Evolutionary conservation across 1,140 invertebrate genomes (phyloP), one percentile per base, ranked within the genome.

Genomic region (Theocolax elegans): DNA sequence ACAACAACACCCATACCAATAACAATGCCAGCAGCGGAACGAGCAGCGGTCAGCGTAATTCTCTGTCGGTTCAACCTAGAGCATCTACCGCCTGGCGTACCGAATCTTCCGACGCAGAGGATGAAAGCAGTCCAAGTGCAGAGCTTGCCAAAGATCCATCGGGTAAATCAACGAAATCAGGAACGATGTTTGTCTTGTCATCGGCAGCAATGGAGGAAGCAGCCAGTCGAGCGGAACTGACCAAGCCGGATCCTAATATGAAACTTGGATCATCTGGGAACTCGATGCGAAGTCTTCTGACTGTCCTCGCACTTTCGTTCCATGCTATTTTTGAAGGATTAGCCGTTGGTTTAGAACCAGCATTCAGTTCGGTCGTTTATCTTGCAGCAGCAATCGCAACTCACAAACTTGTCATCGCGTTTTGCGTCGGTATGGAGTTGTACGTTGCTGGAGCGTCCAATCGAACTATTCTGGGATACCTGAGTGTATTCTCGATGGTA

Each of bases 301-400:
- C 92, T 2, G 89, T 94, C 12, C 79, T 93, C 44, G 93, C 93
- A 0, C 81, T 95, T 1, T 93, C 92, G 4, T 92, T 94, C 74
- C 93, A 95, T 79, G 91, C 92, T 0, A 88, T 95, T 12, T 93
- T 95, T 80, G 93, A 95, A 83, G 93, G 93, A 0, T 83, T 95
- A 56, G 92, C 94, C 0, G 91, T 95, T 9, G 94, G 94, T 1
- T 81, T 95, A 4, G 92, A 94, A 76, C 85, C 83, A 1, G 88
- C 87, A n/a, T 77, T 88, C 2, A 75, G 85, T 4, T 90, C 90
- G 48, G 88, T 93, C 1, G 89, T 90, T 77, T 90, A 92, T 44
- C 80, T 93, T 38, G 91, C 92, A 42, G 86, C 89, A 0, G 92
- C 92, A 1, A 89, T 94, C 23, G 89, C 91, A 4, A 90, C 92